phyloP scores from a whole-genome alignment of 2,797 vertebrate genomes.

The Varecia variegata region DNA sequence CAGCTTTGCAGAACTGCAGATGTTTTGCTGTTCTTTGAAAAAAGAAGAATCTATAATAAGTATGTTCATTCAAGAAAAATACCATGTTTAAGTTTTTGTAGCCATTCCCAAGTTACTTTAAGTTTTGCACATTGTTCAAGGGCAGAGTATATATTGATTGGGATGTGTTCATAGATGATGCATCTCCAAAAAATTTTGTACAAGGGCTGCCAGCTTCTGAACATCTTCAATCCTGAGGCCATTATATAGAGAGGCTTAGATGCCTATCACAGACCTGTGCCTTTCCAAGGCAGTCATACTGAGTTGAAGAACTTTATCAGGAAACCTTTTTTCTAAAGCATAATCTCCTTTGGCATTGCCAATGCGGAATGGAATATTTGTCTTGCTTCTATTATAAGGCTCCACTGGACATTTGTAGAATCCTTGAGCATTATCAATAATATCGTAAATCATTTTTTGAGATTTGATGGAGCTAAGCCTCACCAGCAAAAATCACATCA shows the following conservation, averaged over 20 bases:
- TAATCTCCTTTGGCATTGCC: slow-evolving; percentile 87
- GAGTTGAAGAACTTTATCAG: slow-evolving; percentile 88
- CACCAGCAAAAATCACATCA: slow-evolving; percentile 91
- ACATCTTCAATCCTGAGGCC: slow-evolving; percentile 89
- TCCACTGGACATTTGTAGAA: slow-evolving; percentile 92
- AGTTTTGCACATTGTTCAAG: slow-evolving; percentile 49
- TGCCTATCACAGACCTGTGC: slow-evolving; percentile 91
- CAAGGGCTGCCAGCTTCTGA: slow-evolving; percentile 86
- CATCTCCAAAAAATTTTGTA: slow-evolving; percentile 89
- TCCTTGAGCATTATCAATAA: slow-evolving; percentile 88
- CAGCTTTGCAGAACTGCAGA: background rate
- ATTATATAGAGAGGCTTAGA: slow-evolving; percentile 91
- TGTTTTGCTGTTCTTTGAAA: background rate
- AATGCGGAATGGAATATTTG: slow-evolving; percentile 90
- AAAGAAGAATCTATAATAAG: slow-evolving; percentile 55
- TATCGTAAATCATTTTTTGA: slow-evolving; percentile 86
- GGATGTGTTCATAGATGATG: slow-evolving; percentile 78
- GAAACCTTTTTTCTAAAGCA: slow-evolving; percentile 88
- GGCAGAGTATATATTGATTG: background rate
- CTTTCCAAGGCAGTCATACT: slow-evolving; percentile 93
- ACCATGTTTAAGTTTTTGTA: slow-evolving; percentile 30
- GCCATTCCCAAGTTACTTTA: slow-evolving; percentile 49
- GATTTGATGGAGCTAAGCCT: slow-evolving; percentile 90
- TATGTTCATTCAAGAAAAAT: slow-evolving; percentile 37
- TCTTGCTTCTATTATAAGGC: slow-evolving; percentile 86